Conservation (phyloP, 1,140 invertebrate species). For the Bombus waltoni region DNA sequence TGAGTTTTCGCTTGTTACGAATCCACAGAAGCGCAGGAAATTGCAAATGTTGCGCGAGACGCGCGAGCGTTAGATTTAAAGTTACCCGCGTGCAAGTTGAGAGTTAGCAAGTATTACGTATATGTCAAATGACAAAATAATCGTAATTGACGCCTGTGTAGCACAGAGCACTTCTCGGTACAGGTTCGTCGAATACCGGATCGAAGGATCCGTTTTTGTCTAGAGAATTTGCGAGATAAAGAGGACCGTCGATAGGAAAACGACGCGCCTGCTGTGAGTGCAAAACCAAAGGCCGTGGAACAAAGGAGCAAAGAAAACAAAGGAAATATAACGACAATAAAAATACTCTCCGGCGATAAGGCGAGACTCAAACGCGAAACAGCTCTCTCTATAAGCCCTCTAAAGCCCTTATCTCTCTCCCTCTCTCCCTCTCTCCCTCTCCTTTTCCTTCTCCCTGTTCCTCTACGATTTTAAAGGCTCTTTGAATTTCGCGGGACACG, state of each 20-base stretch:
- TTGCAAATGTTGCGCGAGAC: not conserved
- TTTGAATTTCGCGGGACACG: conserved; percentile 10
- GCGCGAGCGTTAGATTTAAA: not conserved
- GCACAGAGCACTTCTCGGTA: no score
- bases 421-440: not conserved
- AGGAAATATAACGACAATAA: conserved; percentile 57
- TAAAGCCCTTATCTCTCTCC: not conserved
- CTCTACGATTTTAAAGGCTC: not conserved
- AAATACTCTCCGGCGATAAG: conserved; percentile 35
- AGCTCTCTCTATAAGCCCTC: not conserved
- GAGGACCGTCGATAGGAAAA: not conserved
- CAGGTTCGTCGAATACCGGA: not conserved
- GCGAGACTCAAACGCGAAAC: conserved; percentile 33
- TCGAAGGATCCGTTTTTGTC: not conserved
- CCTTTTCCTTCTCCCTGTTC: not conserved
- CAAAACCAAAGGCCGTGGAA: conserved; percentile 44
- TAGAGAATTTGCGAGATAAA: not conserved
- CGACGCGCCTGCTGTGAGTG: not conserved
- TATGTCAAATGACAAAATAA: no score
- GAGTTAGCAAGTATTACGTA: not conserved
- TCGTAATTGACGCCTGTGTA: no score
- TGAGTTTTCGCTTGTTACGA: not conserved
- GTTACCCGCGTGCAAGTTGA: not conserved
- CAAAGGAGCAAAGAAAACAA: conserved; percentile 52
- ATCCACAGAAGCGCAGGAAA: not conserved